phyloP scores from a whole-genome alignment of 1,140 invertebrate species.

The Hycleus cichorii region DNA sequence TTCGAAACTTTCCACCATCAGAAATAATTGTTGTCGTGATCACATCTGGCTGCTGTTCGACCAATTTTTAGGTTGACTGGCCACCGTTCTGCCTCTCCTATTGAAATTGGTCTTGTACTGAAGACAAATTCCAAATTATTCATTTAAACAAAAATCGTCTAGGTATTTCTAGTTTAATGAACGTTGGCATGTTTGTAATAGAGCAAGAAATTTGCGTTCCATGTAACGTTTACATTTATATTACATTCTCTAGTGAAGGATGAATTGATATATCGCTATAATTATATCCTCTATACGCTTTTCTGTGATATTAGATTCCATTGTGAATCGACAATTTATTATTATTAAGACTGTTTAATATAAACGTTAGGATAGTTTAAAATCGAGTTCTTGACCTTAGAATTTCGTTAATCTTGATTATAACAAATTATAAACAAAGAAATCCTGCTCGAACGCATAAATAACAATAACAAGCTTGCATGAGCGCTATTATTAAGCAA shows the following conservation, averaged over 20 bases:
- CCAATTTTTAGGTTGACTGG: constrained; percentile 8
- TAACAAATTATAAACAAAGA: no score
- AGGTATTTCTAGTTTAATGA: background rate
- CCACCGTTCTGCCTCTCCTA: background rate
- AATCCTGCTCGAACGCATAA: no score
- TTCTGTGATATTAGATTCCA: constrained; percentile 9
- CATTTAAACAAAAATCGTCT: constrained; percentile 2
- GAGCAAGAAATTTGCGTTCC: no score
- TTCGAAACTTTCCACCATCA: no score
- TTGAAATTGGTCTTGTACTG: background rate
- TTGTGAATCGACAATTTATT: background rate
- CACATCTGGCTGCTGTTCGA: no score
- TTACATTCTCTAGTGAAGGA: constrained; percentile 7
- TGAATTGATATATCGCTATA: constrained; percentile 11
- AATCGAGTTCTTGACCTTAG: no score
- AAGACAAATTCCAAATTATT: constrained; percentile 7
- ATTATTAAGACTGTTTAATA: no score
- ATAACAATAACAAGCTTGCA: no score
- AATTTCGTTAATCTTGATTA: no score
- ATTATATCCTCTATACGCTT: constrained; percentile 6
- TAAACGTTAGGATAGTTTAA: no score
- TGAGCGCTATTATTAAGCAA: no score
- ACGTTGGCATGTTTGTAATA: constrained; percentile 7
- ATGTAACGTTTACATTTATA: background rate
- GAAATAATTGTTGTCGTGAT: no score